phyloP scores from a whole-genome alignment of 2,888 invertebrate species.

The Thymelicus lineola region DNA sequence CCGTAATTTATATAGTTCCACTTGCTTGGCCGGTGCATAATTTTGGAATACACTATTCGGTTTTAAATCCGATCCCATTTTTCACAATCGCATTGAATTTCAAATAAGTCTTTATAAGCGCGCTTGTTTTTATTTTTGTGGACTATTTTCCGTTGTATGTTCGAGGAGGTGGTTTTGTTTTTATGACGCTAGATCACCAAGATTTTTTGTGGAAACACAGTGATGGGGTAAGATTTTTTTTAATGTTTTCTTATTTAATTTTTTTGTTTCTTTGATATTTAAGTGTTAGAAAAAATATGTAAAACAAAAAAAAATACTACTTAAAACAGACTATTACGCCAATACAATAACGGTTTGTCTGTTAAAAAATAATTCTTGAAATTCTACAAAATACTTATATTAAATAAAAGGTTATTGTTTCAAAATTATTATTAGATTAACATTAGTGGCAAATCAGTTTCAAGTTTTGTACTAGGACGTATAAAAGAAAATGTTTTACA shows the following conservation, averaged over 20 bases:
- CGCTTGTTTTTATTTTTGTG: constrained; percentile 66
- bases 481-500: no score
- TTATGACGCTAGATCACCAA: constrained; percentile 28
- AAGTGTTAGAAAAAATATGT: no score
- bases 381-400: no score
- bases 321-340: no score
- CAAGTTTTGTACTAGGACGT: no score
- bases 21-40: constrained; percentile 55
- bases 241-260: constrained; percentile 7
- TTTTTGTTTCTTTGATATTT: constrained; percentile 4
- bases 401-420: no score
- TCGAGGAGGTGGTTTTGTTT: constrained; percentile 64
- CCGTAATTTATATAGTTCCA: constrained; percentile 66
- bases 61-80: constrained; percentile 72
- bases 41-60: constrained; percentile 57
- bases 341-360: no score
- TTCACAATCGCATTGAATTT: constrained; percentile 80
- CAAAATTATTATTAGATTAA: no score
- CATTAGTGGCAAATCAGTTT: no score
- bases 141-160: constrained; percentile 69
- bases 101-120: constrained; percentile 81
- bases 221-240: constrained; percentile 65
- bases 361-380: no score
- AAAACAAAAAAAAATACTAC: no score
- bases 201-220: constrained; percentile 39